Evolutionary conservation across 2,797 vertebrate genomes (phyloP), one percentile per base, ranked within the genome.

Genomic region (Poecilia velifera): DNA sequence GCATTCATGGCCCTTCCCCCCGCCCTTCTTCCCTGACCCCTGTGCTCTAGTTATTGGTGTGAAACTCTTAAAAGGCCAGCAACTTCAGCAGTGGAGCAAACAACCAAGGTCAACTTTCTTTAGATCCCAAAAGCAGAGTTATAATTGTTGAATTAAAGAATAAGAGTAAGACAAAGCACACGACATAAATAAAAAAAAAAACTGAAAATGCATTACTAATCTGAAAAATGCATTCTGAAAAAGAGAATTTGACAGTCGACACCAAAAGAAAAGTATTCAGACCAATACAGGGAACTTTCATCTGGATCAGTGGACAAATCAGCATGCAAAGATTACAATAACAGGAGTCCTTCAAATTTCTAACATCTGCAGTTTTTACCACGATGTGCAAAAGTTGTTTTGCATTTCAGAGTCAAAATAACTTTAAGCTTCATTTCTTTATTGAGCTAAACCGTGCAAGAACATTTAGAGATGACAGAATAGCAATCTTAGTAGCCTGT

Each of bases 51-150:
- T 90, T 81, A 75, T 74, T 53, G 78, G 68, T 77, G 72, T 64
- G 47, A 55, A 81, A 47, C 71, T 86, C 74, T 86, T 77, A 89
- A 84, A 93, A 92, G 87, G 73, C 66, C 79, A 73, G 1, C 51
- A 78, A 79, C 74, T 53, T 68, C 51, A 0, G 28, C 22, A n/a
- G 55, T 70, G 28, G 57, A 75, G 82, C 86, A 45, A 73, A 86
- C 66, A 77, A 41, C 76, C 72, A 90, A 84, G 84, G 84, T 87
- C 79, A 76, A 1, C 13, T 84, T 77, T 83, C 75, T n/a, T 43
- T 3, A 59, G 59, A 64, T 36, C 57, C 31, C 2, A 16, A n/a
- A 28, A 51, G 76, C 51, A 0, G 20, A n/a, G 36, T 10, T 16
- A 16, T 20, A 68, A 64, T 76, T 78, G 22, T 71, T 71, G 59